phyloP scores from a whole-genome alignment of 2,797 vertebrate species.

The Danionella dracula region DNA sequence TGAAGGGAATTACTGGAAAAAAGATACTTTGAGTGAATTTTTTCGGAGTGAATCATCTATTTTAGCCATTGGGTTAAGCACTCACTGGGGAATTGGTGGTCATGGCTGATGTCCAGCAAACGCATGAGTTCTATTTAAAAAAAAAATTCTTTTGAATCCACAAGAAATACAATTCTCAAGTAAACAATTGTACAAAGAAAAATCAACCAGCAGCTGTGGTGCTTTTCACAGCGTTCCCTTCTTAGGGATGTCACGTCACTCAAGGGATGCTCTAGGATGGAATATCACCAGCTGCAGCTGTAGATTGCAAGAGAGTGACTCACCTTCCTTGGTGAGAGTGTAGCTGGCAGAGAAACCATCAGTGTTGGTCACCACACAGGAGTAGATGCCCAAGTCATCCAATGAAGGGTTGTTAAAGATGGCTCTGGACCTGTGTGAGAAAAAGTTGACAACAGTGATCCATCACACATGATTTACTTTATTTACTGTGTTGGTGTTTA shows the following conservation, averaged over 20 bases:
- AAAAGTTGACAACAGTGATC: neutral
- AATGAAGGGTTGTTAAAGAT: conserved; percentile 85
- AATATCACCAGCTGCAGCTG: conserved; percentile 25
- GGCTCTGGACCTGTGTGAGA: conserved; percentile 78
- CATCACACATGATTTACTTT: neutral
- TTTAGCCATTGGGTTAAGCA: conserved; percentile 32
- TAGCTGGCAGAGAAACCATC: conserved; percentile 91
- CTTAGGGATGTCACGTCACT: conserved; percentile 9
- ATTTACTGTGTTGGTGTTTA: too few relatives aligned
- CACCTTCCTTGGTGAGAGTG: conserved; percentile 89
- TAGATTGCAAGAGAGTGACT: conserved; percentile 47
- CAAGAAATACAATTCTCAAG: too few relatives aligned
- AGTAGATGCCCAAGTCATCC: conserved; percentile 91
- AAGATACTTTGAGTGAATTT: neutral
- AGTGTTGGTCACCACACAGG: conserved; percentile 86
- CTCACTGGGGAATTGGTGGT: conserved; percentile 93
- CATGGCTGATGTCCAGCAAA: conserved; percentile 88
- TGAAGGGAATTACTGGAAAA: conserved; percentile 83
- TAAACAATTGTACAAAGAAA: too few relatives aligned
- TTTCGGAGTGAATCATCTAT: neutral
- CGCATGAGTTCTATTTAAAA: conserved; percentile 78
- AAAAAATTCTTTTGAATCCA: too few relatives aligned
- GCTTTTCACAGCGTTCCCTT: too few relatives aligned
- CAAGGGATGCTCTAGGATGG: conserved; percentile 14
- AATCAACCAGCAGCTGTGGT: too few relatives aligned